Evolutionary conservation across 1,140 invertebrate species (phyloP), one percentile per base, ranked within the genome.

Genomic region (Camponotus vicinus): DNA sequence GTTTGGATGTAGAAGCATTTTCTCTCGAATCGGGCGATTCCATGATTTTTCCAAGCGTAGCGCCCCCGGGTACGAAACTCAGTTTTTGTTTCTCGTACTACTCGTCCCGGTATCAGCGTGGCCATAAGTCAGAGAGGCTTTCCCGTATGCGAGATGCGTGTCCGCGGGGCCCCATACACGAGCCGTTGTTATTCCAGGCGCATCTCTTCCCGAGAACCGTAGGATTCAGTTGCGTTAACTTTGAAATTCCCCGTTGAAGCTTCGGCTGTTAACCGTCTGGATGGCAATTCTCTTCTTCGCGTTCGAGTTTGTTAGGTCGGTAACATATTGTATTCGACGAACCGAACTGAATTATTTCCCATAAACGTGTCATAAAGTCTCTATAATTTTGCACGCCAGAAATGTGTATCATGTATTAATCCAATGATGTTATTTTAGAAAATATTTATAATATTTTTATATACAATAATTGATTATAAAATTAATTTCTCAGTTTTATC

Each of bases 61-160:
- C 52, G 42, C 40, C 45, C 0, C 49, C 61, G 4, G 7, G 34
- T 55, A 69, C 27, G 59, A 78, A 78, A 66, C 61, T 78, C 45
- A 3, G 13, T 40, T 85, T 78, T 85, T 64, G 40, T 85, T 40
- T 85, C 21, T 52, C 40, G 15, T 18, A 52, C 52, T 27, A 40
- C 52, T 52, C 49, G 66, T 85, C 79, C 85, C 55, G 79, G 55
- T 80, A 80, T 73, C 57, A 49, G 42, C 69, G 37, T 34, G 85
- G 63, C 67, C 80, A 88, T 88, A 90, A 90, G 88, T 89, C 89
- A 91, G 88, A 88, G 79, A 87, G 90, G 67, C 70, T 88, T 86
- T 92, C 91, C 86, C 85, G 92, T 93, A 93, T 93, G 92, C 92
- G 80, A 75, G 78, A 87, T 89, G 82, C 92, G 92, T 93, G 64